phyloP scores from a whole-genome alignment of 2,888 invertebrate genomes.

The Alviniconcha strummeri region DNA sequence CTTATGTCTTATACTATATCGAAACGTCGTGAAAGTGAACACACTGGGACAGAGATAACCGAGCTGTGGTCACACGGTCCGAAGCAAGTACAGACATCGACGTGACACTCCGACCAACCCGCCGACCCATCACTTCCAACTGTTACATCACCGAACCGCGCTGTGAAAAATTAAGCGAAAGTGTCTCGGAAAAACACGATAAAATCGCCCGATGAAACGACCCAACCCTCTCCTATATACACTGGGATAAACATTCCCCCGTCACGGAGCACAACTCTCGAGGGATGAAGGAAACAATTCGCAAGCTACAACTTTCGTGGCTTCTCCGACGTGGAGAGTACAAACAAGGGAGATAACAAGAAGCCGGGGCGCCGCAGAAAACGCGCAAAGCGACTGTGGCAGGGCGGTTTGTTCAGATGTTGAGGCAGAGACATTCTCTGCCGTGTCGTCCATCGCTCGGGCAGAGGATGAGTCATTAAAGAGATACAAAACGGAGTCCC shows the following conservation, averaged over 20 bases:
- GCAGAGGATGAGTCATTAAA: too few relatives aligned
- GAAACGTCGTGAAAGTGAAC: neutral
- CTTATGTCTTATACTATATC: too few relatives aligned
- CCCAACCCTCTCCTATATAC: constrained; percentile 13
- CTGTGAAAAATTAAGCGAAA: too few relatives aligned
- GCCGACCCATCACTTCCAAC: neutral
- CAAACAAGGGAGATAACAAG: constrained; percentile 20
- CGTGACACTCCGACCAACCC: neutral
- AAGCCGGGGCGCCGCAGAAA: too few relatives aligned
- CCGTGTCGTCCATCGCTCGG: too few relatives aligned
- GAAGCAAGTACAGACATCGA: neutral
- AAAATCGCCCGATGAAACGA: neutral
- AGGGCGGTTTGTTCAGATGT: constrained; percentile 3
- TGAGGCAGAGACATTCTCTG: neutral
- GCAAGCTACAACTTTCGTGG: too few relatives aligned
- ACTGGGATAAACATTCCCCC: constrained; percentile 13
- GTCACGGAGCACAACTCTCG: neutral
- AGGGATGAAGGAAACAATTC: too few relatives aligned
- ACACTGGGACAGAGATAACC: neutral
- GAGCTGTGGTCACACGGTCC: neutral
- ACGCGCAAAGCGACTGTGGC: neutral
- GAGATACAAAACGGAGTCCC: too few relatives aligned
- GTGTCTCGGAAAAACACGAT: too few relatives aligned
- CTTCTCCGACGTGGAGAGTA: constrained; percentile 5
- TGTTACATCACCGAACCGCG: neutral